These are phyloP conservation scores for Laticauda laticaudata DNA, from an alignment of 2,113 vertebrate genomes.

Conservation along the genomic window DNA sequence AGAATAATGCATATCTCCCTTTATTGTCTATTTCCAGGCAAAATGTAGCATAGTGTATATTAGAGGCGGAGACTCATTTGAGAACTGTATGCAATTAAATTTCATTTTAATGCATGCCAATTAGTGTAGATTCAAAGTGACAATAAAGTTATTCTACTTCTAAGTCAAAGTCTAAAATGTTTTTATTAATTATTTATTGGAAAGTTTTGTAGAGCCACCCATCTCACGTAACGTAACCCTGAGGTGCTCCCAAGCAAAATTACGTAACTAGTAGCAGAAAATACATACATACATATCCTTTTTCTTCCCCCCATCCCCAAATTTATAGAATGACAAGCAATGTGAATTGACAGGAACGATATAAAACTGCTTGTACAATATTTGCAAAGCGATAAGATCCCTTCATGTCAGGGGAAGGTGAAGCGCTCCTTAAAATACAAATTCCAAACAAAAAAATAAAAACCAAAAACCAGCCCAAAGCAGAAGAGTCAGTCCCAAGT, in stretches of 20 bases:
- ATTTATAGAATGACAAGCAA: not conserved
- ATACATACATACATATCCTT: not conserved
- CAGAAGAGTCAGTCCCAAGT: not conserved
- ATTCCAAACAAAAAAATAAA: not conserved
- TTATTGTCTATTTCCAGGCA: not conserved
- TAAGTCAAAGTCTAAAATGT: too few relatives aligned
- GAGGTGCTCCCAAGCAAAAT: not conserved
- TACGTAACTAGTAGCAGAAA: not conserved
- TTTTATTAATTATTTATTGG: too few relatives aligned
- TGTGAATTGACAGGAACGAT: not conserved
- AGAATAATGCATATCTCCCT: not conserved
- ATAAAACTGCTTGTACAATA: not conserved
- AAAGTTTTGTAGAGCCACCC: too few relatives aligned
- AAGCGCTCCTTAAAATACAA: not conserved
- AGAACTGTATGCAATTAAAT: too few relatives aligned
- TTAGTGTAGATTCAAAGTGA: too few relatives aligned
- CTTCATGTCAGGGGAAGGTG: not conserved
- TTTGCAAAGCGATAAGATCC: not conserved
- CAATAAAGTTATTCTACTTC: too few relatives aligned
- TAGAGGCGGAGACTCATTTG: too few relatives aligned
- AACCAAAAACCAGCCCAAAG: not conserved
- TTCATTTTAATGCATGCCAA: too few relatives aligned
- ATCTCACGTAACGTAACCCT: too few relatives aligned
- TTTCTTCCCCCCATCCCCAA: not conserved
- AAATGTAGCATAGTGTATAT: not conserved